Percentiles rank a stretch among this genome's conserved stretches.
Evolutionary conservation across 2,888 invertebrate genomes (phyloP).

Genomic region (Subacronicta megacephala): DNA sequence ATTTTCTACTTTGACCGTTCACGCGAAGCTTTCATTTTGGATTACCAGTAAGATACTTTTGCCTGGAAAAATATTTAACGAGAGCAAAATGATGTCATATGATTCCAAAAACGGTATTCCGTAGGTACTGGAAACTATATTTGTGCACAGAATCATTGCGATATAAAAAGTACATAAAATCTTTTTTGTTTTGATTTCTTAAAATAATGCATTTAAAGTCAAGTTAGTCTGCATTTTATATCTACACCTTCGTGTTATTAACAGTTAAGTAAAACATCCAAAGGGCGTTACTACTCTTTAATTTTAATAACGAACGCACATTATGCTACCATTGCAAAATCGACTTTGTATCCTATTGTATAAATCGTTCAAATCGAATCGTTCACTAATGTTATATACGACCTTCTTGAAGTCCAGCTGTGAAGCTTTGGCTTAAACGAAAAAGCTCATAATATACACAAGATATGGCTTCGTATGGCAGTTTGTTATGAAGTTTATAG

Average conservation of each 20-base stretch:
- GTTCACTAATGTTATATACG: slow-evolving; percentile 46
- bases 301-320: slow-evolving; percentile 61
- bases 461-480: slow-evolving; percentile 87
- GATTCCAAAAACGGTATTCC: slow-evolving; percentile 15
- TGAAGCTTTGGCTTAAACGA: slow-evolving; percentile 79
- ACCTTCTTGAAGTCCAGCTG: slow-evolving; percentile 52
- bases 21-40: no score
- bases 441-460: slow-evolving; percentile 88
- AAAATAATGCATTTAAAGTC: slow-evolving; percentile 73
- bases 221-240: slow-evolving; percentile 76
- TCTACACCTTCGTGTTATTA: slow-evolving; percentile 79
- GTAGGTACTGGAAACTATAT: slow-evolving; percentile 5
- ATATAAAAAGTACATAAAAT: slow-evolving; percentile 52
- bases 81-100: slow-evolving; percentile 16
- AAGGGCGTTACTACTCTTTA: slow-evolving; percentile 72
- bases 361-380: slow-evolving; percentile 50
- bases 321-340: slow-evolving; percentile 46
- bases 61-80: background rate
- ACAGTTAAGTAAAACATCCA: slow-evolving; percentile 83
- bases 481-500: slow-evolving; percentile 89
- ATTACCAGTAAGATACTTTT: no score
- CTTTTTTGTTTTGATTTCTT: slow-evolving; percentile 55
- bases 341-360: slow-evolving; percentile 51
- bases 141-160: background rate
- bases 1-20: no score